Conservation (phyloP, 1,140 invertebrate species). For the Drosophila mauritiana region DNA sequence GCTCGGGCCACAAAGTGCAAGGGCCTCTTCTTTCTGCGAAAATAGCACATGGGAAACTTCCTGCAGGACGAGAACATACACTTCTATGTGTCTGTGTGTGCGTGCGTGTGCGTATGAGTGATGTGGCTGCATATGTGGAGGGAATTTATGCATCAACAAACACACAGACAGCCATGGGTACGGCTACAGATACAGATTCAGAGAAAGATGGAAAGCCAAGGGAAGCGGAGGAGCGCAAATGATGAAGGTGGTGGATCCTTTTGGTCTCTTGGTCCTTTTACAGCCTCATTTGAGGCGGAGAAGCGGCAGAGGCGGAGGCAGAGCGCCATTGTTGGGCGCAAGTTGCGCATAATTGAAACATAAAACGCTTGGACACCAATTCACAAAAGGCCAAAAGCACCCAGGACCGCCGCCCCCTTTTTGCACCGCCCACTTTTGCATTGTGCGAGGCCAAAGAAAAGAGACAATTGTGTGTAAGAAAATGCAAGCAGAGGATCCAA, state of each 20-base stretch:
- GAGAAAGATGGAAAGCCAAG: constrained; percentile 9
- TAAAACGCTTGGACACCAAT: constrained; percentile 83
- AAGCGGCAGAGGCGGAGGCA: constrained; percentile 3
- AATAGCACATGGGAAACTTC: constrained; percentile 19
- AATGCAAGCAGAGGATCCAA: constrained; percentile 60
- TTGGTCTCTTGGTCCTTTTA: constrained; percentile 54
- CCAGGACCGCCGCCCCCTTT: background rate
- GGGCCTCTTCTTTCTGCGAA: constrained; percentile 30
- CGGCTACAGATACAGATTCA: constrained; percentile 13
- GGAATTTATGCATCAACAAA: constrained; percentile 74
- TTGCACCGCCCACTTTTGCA: constrained; percentile 39
- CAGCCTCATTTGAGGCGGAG: constrained; percentile 63
- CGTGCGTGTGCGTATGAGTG: constrained; percentile 44
- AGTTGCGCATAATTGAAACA: constrained; percentile 83
- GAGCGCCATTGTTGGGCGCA: constrained; percentile 72
- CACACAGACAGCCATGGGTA: constrained; percentile 28
- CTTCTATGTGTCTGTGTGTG: background rate
- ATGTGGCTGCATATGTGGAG: constrained; percentile 53
- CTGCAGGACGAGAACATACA: constrained; percentile 2
- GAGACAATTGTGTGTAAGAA: constrained; percentile 82
- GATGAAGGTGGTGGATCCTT: constrained; percentile 21
- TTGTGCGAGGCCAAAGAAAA: constrained; percentile 74
- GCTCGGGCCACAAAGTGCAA: constrained; percentile 34
- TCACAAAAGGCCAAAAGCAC: constrained; percentile 72
- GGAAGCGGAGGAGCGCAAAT: background rate